phyloP scores from a whole-genome alignment of 2,113 vertebrate genomes.

The Toxotes chatareus region DNA sequence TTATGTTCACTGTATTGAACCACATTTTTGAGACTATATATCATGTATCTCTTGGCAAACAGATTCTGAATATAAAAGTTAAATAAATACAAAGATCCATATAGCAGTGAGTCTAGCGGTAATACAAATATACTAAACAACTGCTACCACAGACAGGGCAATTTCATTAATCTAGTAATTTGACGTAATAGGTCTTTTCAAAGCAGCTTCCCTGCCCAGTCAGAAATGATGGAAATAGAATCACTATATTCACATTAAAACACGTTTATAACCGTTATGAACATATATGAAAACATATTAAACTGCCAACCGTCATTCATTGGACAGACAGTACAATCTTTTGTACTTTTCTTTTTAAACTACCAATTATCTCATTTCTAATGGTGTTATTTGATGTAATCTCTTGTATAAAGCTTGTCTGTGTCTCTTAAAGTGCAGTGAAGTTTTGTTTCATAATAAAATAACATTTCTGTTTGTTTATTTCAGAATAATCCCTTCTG shows the following conservation, averaged over 20 bases:
- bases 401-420: background rate
- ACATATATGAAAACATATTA: too few species aligned
- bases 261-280: too few species aligned
- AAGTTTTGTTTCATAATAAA: background rate
- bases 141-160: too few species aligned
- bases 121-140: background rate
- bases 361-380: too few species aligned
- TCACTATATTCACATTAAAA: background rate
- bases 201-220: too few species aligned
- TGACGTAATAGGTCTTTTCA: too few species aligned
- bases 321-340: too few species aligned
- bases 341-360: too few species aligned
- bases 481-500: background rate
- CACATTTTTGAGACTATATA: background rate
- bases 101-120: background rate
- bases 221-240: too few species aligned
- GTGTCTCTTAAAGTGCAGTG: too few species aligned
- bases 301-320: too few species aligned
- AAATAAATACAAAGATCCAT: background rate
- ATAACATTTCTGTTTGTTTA: background rate
- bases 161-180: background rate
- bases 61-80: background rate
- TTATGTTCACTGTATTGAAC: background rate
- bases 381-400: too few species aligned
- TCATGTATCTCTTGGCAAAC: background rate